Evolutionary conservation across 2,888 invertebrate species (phyloP).

Genomic region (Bugulina stolonifera): DNA sequence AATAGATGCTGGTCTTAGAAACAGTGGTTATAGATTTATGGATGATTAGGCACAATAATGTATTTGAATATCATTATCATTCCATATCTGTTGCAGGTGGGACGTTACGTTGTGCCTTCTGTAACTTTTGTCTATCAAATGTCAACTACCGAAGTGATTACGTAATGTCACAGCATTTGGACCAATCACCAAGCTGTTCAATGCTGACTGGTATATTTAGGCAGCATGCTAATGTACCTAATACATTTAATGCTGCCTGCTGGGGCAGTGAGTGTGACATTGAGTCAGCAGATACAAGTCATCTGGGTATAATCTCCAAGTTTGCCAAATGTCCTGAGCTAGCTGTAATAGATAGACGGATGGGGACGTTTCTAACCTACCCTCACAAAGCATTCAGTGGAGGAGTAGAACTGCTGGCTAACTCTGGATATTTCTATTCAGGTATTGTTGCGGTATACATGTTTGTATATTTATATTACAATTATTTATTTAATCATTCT

Average conservation of each 20-base stretch:
- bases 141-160: neutral
- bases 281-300: neutral
- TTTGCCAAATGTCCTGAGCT: neutral
- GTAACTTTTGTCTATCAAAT: neutral
- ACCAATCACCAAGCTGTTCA: neutral
- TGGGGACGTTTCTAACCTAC: neutral
- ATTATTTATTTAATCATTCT: no score
- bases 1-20: no score
- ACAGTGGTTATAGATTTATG: no score
- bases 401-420: no score
- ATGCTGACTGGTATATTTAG: neutral
- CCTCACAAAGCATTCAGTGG: no score
- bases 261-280: no score
- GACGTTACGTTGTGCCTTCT: neutral
- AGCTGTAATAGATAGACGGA: neutral
- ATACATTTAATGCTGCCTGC: neutral
- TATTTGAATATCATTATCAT: no score
- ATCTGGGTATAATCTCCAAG: neutral
- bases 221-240: neutral
- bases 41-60: no score
- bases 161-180: neutral
- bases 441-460: no score
- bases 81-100: no score
- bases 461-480: no score
- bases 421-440: no score